Evolutionary conservation across 2,797 vertebrate species (phyloP).

Genomic region (Sarcophilus harrisii): DNA sequence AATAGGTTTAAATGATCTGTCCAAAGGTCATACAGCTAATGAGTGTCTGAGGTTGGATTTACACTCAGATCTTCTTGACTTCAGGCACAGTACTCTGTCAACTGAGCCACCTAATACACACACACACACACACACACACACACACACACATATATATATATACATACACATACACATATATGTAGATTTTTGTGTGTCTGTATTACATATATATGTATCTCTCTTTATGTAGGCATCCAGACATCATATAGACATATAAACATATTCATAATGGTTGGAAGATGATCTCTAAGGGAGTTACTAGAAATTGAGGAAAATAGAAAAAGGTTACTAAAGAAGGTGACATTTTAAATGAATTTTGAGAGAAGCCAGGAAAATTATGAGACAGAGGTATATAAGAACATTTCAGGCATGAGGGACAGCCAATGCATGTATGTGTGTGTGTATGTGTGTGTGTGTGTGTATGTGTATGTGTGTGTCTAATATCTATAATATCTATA

Average conservation of each 20-base stretch:
- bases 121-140: too few species aligned
- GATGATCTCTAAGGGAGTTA: neutral
- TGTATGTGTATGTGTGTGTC: too few species aligned
- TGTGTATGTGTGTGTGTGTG: too few species aligned
- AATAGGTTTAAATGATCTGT: neutral
- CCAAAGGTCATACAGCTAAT: neutral
- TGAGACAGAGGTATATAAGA: too few species aligned
- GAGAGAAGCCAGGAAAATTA: too few species aligned
- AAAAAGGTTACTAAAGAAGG: neutral
- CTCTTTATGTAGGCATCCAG: too few species aligned
- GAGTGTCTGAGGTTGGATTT: neutral
- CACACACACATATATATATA: too few species aligned
- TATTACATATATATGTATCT: neutral
- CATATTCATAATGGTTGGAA: neutral
- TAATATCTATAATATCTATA: too few species aligned
- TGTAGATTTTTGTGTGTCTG: too few species aligned
- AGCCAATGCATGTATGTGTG: neutral
- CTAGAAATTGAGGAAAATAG: neutral
- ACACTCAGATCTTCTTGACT: neutral
- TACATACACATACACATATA: neutral
- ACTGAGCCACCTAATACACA: neutral
- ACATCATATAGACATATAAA: neutral
- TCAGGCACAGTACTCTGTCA: neutral
- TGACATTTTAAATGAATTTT: too few species aligned
- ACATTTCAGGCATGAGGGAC: too few species aligned